Evolutionary conservation across 2,113 vertebrate species (phyloP).

Genomic region (Cinclus mexicanus): DNA sequence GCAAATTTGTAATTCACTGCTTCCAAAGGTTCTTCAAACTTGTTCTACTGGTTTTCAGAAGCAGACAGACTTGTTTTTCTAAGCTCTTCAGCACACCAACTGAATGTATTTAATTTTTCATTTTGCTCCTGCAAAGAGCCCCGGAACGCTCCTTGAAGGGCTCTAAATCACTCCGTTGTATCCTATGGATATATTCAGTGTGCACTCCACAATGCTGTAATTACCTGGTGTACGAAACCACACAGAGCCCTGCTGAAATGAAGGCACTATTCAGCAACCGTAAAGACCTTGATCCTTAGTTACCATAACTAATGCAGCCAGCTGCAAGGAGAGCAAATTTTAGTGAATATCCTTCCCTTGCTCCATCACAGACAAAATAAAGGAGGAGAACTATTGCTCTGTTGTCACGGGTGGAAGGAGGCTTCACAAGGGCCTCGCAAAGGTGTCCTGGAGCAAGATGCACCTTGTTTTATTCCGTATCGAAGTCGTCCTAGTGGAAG

Average conservation of each 20-base stretch:
- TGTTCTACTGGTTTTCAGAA: constrained; percentile 64
- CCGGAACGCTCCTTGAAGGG: not conserved
- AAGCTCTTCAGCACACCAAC: constrained; percentile 1
- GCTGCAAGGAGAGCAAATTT: not conserved
- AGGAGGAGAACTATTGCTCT: not conserved
- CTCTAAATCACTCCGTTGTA: not conserved
- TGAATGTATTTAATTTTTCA: constrained; percentile 16
- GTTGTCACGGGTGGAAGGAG: not conserved
- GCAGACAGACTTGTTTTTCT: constrained; percentile 51
- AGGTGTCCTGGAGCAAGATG: too few species aligned
- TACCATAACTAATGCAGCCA: not conserved
- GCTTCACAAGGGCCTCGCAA: fast-evolving
- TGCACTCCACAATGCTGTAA: not conserved
- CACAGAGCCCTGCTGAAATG: fast-evolving
- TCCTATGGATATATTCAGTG: not conserved
- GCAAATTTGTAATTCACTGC: constrained; percentile 22
- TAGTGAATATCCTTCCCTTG: not conserved
- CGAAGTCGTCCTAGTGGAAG: not conserved
- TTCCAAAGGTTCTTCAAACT: constrained; percentile 65
- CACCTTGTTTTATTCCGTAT: fast-evolving
- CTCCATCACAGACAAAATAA: not conserved
- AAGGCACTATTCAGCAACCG: not conserved
- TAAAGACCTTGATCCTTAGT: not conserved
- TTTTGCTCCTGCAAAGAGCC: not conserved
- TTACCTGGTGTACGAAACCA: not conserved